Evolutionary conservation across 1,140 invertebrate species (phyloP).

Genomic region (Hyles euphorbiae): DNA sequence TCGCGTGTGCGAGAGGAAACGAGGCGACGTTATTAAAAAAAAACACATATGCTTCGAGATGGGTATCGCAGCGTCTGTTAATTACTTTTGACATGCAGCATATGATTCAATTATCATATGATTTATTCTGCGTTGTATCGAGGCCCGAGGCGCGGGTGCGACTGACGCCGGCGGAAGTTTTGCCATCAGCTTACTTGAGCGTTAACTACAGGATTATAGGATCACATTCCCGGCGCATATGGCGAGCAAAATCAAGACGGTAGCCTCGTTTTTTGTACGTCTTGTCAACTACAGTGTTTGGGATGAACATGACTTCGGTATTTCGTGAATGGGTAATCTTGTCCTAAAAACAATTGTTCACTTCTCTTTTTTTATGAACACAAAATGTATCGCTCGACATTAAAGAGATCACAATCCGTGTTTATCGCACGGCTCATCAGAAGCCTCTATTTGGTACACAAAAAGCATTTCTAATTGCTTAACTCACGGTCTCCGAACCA

Average conservation of each 20-base stretch:
- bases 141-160: constrained; percentile 22
- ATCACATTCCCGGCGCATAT: constrained; percentile 57
- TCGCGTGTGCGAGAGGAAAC: constrained; percentile 64
- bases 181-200: constrained; percentile 56
- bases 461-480: constrained; percentile 56
- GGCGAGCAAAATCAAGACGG: constrained; percentile 48
- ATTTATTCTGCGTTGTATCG: constrained; percentile 62
- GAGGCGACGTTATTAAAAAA: constrained; percentile 68
- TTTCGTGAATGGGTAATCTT: no score
- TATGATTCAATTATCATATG: constrained; percentile 76
- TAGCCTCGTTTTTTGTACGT: constrained; percentile 42
- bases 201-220: constrained; percentile 61
- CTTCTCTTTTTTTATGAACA: no score
- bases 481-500: constrained; percentile 49
- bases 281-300: constrained; percentile 54
- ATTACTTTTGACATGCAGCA: constrained; percentile 73
- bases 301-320: constrained; percentile 22
- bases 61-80: constrained; percentile 70
- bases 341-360: no score
- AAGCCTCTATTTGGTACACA: constrained; percentile 40
- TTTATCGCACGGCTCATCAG: constrained; percentile 48
- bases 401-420: not conserved
- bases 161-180: constrained; percentile 26
- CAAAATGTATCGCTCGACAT: no score
- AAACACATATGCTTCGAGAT: constrained; percentile 70